Conservation (phyloP, 64 coral and sea anemone genomes). For the Montipora efflorescens region DNA sequence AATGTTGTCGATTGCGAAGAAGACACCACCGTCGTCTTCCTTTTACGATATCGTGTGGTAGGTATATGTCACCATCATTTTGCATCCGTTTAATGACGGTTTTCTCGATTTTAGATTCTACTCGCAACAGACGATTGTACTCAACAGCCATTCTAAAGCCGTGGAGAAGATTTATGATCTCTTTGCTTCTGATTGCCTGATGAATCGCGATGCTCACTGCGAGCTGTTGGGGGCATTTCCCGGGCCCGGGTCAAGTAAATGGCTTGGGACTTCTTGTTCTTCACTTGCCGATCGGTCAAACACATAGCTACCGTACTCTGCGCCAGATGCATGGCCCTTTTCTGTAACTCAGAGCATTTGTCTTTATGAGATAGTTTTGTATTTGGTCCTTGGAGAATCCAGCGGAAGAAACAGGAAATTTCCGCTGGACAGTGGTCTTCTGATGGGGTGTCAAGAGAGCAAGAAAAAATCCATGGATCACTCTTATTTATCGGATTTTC, state of each 20-base stretch:
- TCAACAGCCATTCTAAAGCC: conserved; percentile 66
- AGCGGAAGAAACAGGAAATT: conserved; percentile 35
- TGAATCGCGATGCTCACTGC: conserved; percentile 46
- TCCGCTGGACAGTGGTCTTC: conserved; percentile 20
- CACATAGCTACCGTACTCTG: conserved; percentile 60
- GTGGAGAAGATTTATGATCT: conserved; percentile 53
- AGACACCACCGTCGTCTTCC: conserved; percentile 38
- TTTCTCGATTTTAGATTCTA: conserved; percentile 47
- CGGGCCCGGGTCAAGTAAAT: neutral
- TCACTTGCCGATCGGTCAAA: conserved; percentile 42
- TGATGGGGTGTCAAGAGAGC: conserved; percentile 29
- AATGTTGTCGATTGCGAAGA: no score
- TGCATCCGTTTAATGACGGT: no score
- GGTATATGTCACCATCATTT: no score
- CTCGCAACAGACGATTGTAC: conserved; percentile 56
- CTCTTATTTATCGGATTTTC: conserved; percentile 43
- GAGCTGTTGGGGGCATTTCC: conserved; percentile 57
- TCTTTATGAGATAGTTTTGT: conserved; percentile 10
- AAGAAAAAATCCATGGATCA: conserved; percentile 42
- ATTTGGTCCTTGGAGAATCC: conserved; percentile 46
- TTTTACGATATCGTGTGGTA: conserved; percentile 17
- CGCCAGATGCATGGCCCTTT: conserved; percentile 31
- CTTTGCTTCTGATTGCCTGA: conserved; percentile 61
- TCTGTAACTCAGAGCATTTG: conserved; percentile 39
- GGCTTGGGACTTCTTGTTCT: conserved; percentile 51